Evolutionary conservation across 2,113 vertebrate genomes (phyloP).

Genomic region (Sakesphorus luctuosus): DNA sequence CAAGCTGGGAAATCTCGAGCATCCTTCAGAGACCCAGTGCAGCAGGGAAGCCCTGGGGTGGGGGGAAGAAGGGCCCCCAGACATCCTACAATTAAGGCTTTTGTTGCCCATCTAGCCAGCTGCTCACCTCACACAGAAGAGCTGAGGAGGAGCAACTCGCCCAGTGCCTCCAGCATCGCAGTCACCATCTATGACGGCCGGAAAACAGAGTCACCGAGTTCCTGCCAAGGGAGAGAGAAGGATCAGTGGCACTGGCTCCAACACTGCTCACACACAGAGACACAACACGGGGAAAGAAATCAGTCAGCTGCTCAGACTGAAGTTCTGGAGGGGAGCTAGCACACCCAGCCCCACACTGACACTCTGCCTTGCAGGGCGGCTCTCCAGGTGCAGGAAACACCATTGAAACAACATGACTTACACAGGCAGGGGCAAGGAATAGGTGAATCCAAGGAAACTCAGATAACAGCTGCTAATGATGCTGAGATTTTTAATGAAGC

Average conservation of each 20-base stretch:
- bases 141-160: slow-evolving; percentile 18
- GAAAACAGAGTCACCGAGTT: neutral
- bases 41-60: neutral
- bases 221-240: neutral
- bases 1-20: neutral
- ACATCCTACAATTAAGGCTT: fast-evolving
- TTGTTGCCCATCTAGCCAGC: neutral
- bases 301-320: neutral
- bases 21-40: neutral
- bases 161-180: slow-evolving; percentile 46
- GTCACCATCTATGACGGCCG: neutral
- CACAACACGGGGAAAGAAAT: neutral
- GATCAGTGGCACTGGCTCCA: neutral
- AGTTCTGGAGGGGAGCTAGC: neutral
- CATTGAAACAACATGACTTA: neutral
- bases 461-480: neutral
- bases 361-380: neutral
- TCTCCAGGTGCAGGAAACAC: neutral
- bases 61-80: too few species aligned
- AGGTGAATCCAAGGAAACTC: neutral
- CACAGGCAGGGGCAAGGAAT: neutral
- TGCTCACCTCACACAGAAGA: slow-evolving; percentile 58
- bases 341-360: fast-evolving
- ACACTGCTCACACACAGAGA: neutral
- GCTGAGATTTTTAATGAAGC: neutral